A percentile compares a stretch with the other conserved stretches of the same genome.
Evolutionary conservation across 1,140 invertebrate genomes (phyloP).

Genomic region (Zaprionus taronus): DNA sequence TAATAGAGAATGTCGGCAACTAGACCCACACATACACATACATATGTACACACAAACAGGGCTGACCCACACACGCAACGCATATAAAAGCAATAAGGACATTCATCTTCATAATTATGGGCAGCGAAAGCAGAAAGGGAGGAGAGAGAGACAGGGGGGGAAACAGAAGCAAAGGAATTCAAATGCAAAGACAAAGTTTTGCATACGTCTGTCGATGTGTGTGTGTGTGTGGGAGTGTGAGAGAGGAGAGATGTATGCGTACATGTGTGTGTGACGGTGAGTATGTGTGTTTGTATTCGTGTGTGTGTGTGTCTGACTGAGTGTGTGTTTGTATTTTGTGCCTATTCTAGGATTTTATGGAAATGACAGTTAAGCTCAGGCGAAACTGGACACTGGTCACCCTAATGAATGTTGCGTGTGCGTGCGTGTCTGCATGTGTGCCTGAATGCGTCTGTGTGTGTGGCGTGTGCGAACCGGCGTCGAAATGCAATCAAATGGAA

Average conservation of each 20-base stretch:
- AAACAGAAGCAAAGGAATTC: conserved; percentile 50
- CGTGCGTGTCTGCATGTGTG: not conserved
- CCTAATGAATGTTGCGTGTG: conserved; percentile 65
- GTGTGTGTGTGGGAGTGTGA: conserved; percentile 15
- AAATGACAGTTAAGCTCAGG: conserved; percentile 74
- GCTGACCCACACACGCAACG: conserved; percentile 44
- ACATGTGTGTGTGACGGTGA: not conserved
- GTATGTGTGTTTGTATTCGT: not conserved
- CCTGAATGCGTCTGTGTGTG: not conserved
- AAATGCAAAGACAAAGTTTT: conserved; percentile 77
- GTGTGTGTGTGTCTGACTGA: too few species aligned
- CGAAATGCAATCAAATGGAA: conserved; percentile 80
- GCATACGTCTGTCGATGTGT: conserved; percentile 64
- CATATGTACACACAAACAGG: not conserved
- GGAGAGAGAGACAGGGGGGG: conserved; percentile 20
- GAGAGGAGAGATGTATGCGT: not conserved
- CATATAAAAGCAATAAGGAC: conserved; percentile 81
- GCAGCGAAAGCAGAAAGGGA: not conserved
- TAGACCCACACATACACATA: conserved; percentile 31
- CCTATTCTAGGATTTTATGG: conserved; percentile 57
- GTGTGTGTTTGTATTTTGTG: conserved; percentile 7
- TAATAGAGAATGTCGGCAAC: conserved; percentile 78
- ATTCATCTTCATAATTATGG: conserved; percentile 80
- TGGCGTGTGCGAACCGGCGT: conserved; percentile 43
- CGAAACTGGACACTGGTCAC: conserved; percentile 60